Evolutionary conservation across 2,888 invertebrate genomes (phyloP), one percentile per base, ranked within the genome.

Genomic region (Caenorhabditis macrosperma): DNA sequence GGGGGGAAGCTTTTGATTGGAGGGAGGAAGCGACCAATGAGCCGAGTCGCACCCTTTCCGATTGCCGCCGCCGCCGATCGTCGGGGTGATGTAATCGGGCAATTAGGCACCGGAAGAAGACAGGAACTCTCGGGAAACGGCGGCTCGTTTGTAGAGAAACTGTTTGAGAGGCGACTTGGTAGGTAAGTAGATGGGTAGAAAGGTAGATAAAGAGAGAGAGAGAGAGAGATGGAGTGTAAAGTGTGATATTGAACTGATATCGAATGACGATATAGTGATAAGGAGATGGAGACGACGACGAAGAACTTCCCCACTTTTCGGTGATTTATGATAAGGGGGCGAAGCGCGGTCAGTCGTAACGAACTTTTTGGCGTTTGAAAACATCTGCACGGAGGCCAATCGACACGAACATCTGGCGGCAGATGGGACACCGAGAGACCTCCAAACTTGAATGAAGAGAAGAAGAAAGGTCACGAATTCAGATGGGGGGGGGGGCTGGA

Each of bases 331-430:
- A n/a, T n/a, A n/a, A n/a, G n/a, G n/a, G n/a, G n/a, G n/a, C n/a
- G n/a, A n/a, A n/a, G n/a, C n/a, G n/a, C n/a, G n/a, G n/a, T n/a
- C n/a, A n/a, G n/a, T n/a, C n/a, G n/a, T n/a, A n/a, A n/a, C n/a
- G n/a, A n/a, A n/a, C n/a, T n/a, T n/a, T n/a, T n/a, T n/a, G n/a
- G n/a, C n/a, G n/a, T n/a, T n/a, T n/a, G 41, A 66, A 66, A 59
- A 15, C 26, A 28, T 28, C 28, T 54, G 28, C 22, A 20, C 52
- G 63, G 63, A 30, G 30, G 26, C 26, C 26, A 24, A 15, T 66
- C 54, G 28, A 15, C 44, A 28, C 38, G 74, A 74, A 74, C 74
- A 74, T 57, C 74, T 74, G 74, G 57, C 74, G 74, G 59, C 74
- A 74, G 74, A 74, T 74, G 59, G 41, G 24, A n/a, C 26, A 9